Conservation (phyloP, 2,888 invertebrate genomes). For the Cataglyphis livida region DNA sequence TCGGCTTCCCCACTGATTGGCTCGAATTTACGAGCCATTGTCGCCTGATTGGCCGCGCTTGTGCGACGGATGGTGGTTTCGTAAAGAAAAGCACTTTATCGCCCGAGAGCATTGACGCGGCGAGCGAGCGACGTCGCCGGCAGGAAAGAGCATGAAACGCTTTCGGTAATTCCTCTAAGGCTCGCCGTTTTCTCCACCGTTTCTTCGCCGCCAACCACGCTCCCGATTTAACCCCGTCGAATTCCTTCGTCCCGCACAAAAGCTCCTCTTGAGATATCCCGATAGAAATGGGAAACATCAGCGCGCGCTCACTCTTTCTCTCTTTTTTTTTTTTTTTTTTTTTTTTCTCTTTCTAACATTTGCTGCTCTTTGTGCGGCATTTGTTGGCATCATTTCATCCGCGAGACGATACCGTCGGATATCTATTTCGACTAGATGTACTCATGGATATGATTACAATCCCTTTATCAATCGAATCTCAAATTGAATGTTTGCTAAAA, state of each 20-base stretch:
- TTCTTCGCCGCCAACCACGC: conserved; percentile 50
- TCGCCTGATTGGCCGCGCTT: conserved; percentile 84
- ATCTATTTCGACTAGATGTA: neutral
- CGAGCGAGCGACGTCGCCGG: conserved; percentile 57
- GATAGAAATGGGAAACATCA: conserved; percentile 54
- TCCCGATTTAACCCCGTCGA: conserved; percentile 66
- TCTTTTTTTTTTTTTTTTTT: neutral
- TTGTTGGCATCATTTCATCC: conserved; percentile 42
- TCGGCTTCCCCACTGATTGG: conserved; percentile 82
- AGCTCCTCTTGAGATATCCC: conserved; percentile 52
- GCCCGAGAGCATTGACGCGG: conserved; percentile 76
- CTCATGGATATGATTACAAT: neutral
- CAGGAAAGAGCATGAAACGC: conserved; percentile 66
- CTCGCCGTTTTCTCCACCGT: conserved; percentile 37
- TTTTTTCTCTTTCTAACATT: conserved; percentile 32
- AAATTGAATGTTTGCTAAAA: neutral
- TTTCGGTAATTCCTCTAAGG: conserved; percentile 71
- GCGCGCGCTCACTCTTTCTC: conserved; percentile 26
- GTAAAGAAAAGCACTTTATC: conserved; percentile 81
- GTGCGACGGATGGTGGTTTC: conserved; percentile 80
- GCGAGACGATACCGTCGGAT: conserved; percentile 9
- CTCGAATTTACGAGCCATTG: conserved; percentile 84
- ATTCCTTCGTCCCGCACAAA: conserved; percentile 61
- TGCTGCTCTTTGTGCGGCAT: conserved; percentile 39
- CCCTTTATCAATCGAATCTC: neutral